Base-by-base conservation (phyloP, 35 echinoderm and acorn worm species). In the Eucidaris tribuloides region DNA sequence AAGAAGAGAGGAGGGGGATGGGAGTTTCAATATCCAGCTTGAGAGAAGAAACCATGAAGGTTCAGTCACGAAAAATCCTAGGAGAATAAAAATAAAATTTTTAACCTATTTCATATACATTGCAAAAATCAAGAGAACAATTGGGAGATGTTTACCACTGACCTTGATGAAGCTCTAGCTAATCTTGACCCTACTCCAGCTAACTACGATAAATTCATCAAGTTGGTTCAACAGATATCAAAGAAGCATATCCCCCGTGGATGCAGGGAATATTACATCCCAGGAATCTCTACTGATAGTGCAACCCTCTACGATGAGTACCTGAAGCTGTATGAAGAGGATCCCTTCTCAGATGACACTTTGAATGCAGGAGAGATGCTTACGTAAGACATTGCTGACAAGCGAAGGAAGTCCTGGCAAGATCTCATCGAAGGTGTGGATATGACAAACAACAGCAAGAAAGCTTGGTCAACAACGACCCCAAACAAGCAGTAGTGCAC, bases 231-330 rank as follows among this genome's bases (percentile, higher is more conserved):
- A 58, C 0, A 58, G 32, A 58, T 55, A n/a, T 2, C 35, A n/a
- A 20, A 54, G 79, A 36, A 3, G 48, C 20, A 71, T 39, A 14
- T 39, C 44, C 65, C 30, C 62, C 37, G 77, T 49, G 77, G 77
- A n/a, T 77, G 71, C 71, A 22, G 71, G 19, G 38, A n/a, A 37
- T n/a, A 36, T 22, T 77, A 77, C 42, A 79, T 52, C 14, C 77
- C 36, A 50, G 77, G 77, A 24, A 9, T 79, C 25, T 22, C 77
- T 13, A 45, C 46, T 7, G 37, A 79, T 25, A 42, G 15, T 20
- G 44, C 35, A 18, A 30, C 20, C 7, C 42, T 79, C 9, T 79
- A 79, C 23, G 18, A 79, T 7, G 44, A 65, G 24, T 65, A 65
- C 62, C 14, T 29, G 19, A 35, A 35, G 22, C 65, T 17, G 33